Base-by-base conservation (phyloP, 1,140 invertebrate species). In the Panagrolaimus sp. region DNA sequence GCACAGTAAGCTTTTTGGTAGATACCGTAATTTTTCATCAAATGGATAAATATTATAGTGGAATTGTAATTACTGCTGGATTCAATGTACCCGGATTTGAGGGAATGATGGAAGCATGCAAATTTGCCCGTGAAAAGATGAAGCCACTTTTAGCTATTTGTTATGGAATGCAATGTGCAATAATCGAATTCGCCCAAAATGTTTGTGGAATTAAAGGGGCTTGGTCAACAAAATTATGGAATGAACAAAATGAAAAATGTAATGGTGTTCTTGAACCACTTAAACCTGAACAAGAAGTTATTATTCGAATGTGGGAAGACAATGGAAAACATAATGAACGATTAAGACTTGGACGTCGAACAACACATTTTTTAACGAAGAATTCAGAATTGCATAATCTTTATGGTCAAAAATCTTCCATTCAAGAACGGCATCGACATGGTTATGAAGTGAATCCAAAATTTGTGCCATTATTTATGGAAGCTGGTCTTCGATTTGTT, bases 81-180 rank as follows among this genome's bases (percentile, higher is more conserved):
- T 98, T 98, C 86, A 95, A 94, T n/a, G 88, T 89, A 73, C 87
- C 94, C 48, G 95, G 95, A 5, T 89, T 94, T 78, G 91, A 96
- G 83, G 95, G 95, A 1, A 98, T 94, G 86, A 92, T 98, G 28
- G 88, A 89, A 71, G 94, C 94, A 0, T 91, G 90, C 71, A 88
- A 90, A 76, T 97, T 91, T 91, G 94, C 93, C 65, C 87, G 95
- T 58, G 88, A 88, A 78, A 93, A 90, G 46, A 88, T 89, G 28
- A 92, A 90, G 82, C 94, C 95, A 0, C 91, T 69, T 76, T 6
- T 69, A 86, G 85, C 94, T 9, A 92, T 98, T 73, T 98, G 95
- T 83, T 85, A 98, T 9, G 96, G 96, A 0, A 85, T 97, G 24
- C 95, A 98, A 87, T 91, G 91, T 46, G 91, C 93, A 62, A 92